Percentiles rank a stretch among this genome's conserved stretches.
These are phyloP conservation scores for Heliconius erato DNA, from an alignment of 2,888 invertebrate genomes.

Conservation along the genomic window DNA sequence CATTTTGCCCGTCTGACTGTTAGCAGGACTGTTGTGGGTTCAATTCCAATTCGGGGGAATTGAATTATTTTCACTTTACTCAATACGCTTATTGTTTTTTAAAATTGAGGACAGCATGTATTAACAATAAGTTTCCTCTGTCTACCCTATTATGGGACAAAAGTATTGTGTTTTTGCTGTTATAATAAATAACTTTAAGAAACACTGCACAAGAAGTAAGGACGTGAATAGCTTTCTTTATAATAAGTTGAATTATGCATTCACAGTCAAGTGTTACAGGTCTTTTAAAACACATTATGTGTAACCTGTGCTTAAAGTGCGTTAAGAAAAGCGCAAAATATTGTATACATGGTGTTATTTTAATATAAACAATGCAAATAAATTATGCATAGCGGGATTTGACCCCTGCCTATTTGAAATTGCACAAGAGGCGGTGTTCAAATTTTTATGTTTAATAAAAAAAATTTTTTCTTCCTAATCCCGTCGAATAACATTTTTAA, in stretches of 20 bases:
- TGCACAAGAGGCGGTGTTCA: too few species aligned
- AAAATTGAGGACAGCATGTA: background rate
- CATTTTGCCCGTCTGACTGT: too few species aligned
- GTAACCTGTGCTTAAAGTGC: constrained; percentile 35
- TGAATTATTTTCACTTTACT: background rate
- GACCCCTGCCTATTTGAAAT: too few species aligned
- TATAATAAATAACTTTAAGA: constrained; percentile 22
- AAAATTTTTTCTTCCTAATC: too few species aligned
- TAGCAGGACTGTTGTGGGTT: background rate
- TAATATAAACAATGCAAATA: background rate
- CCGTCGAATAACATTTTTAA: too few species aligned
- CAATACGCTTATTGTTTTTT: background rate
- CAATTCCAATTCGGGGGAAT: background rate
- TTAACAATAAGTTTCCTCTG: background rate
- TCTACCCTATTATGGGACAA: background rate
- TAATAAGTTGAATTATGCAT: constrained; percentile 49
- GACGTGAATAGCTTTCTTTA: constrained; percentile 45
- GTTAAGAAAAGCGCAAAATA: constrained; percentile 21
- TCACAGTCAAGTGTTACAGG: constrained; percentile 42
- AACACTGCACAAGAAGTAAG: constrained; percentile 28
- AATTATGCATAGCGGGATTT: too few species aligned
- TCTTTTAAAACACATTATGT: constrained; percentile 47
- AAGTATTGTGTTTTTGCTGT: background rate
- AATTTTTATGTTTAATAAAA: too few species aligned
- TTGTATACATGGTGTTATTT: background rate